phyloP scores from a whole-genome alignment of 1,140 invertebrate genomes.

The Bilobella aurantiaca region DNA sequence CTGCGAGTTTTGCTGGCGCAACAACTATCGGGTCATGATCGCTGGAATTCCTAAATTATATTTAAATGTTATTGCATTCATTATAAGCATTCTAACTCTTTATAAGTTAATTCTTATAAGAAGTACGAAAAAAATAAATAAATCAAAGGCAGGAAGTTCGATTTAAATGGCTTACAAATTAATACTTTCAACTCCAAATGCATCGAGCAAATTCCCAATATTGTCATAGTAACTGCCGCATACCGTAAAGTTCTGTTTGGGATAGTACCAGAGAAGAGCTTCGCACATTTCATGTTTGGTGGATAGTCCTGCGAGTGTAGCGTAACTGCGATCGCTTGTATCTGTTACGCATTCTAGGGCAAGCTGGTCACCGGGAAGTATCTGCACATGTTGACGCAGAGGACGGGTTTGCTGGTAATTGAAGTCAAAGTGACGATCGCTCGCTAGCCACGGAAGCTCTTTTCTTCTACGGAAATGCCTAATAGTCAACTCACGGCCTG shows the following conservation, averaged over 20 bases:
- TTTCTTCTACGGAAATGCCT: background rate
- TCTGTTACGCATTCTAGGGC: background rate
- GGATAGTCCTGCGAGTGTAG: conserved; percentile 51
- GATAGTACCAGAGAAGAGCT: conserved; percentile 60
- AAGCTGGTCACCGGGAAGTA: background rate
- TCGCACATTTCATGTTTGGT: conserved; percentile 62
- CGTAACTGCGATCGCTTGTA: background rate
- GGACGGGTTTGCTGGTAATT: conserved; percentile 1
- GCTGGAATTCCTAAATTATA: background rate
- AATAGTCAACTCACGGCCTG: background rate
- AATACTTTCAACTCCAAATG: background rate
- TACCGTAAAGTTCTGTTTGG: conserved; percentile 33
- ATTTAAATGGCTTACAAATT: background rate
- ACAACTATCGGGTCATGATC: background rate
- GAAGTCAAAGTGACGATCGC: background rate
- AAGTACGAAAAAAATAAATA: no score
- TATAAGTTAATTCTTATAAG: no score
- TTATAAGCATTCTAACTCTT: background rate
- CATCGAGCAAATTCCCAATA: background rate
- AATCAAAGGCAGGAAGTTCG: no score
- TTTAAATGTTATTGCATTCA: background rate
- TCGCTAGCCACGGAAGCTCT: background rate
- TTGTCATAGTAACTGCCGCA: background rate
- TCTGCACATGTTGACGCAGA: background rate
- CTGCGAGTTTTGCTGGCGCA: background rate